Evolutionary conservation across 2,888 invertebrate genomes (phyloP).

Genomic region (Pachycephus smyrnensis): DNA sequence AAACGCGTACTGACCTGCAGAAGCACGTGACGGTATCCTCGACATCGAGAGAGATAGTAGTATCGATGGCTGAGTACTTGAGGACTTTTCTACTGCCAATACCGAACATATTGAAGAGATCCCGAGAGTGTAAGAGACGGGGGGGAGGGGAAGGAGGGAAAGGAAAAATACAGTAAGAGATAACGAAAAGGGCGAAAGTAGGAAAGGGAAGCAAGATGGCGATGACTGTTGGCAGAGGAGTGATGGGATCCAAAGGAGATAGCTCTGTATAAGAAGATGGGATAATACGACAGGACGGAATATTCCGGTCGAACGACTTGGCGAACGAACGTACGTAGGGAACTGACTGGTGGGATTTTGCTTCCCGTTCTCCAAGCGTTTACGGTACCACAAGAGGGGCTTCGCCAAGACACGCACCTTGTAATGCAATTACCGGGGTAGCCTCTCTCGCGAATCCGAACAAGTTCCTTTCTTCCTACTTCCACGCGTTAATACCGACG

Average conservation of each 20-base stretch:
- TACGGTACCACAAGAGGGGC: constrained; percentile 1
- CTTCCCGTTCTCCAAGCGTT: constrained; percentile 39
- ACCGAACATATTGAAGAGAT: constrained; percentile 43
- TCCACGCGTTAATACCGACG: no score
- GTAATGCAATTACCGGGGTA: constrained; percentile 7
- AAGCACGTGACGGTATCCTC: constrained; percentile 82
- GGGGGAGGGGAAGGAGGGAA: no score
- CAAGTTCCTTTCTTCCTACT: constrained; percentile 36
- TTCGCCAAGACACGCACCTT: constrained; percentile 7
- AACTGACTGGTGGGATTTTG: no score
- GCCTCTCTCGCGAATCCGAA: constrained; percentile 36
- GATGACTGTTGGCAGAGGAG: neutral
- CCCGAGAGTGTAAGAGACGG: no score
- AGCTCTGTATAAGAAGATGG: neutral
- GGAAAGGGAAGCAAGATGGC: neutral
- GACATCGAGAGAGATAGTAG: constrained; percentile 75
- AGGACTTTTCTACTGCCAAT: constrained; percentile 56
- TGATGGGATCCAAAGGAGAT: neutral
- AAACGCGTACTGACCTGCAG: constrained; percentile 75
- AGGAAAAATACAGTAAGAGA: no score
- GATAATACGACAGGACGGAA: neutral
- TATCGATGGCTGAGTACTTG: constrained; percentile 64
- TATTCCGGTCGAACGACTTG: constrained; percentile 5
- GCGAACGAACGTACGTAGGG: no score
- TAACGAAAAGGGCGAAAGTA: neutral